These are phyloP conservation scores for Thamnophis elegans DNA, from an alignment of 2,797 vertebrate species.

Conservation along the genomic window DNA sequence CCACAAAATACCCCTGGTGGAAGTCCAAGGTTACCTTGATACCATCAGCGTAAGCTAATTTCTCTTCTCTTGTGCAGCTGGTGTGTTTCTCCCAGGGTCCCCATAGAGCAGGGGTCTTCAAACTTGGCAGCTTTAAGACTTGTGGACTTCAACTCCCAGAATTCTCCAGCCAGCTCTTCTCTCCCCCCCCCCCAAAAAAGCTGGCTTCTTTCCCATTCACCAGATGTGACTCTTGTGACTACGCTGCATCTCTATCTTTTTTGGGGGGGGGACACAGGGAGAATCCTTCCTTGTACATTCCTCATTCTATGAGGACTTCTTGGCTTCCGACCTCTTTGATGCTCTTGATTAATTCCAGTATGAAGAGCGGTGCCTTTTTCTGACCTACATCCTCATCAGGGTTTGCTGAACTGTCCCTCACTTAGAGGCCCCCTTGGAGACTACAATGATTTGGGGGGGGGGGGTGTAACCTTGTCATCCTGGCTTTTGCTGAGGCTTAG, in stretches of 20 bases:
- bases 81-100: neutral
- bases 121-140: too few relatives aligned
- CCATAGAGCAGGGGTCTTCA: too few relatives aligned
- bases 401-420: too few relatives aligned
- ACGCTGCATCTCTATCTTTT: neutral
- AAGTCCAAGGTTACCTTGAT: slow-evolving; percentile 83
- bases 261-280: neutral
- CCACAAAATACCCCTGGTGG: slow-evolving; percentile 79
- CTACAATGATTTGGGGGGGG: too few relatives aligned
- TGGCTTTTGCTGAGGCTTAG: too few relatives aligned
- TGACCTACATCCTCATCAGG: neutral
- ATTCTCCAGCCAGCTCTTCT: too few relatives aligned
- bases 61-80: neutral
- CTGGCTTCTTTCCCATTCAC: neutral
- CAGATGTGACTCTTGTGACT: too few relatives aligned
- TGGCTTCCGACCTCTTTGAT: neutral
- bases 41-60: slow-evolving; percentile 83
- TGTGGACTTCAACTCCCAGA: too few relatives aligned
- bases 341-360: neutral
- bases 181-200: too few relatives aligned
- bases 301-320: neutral
- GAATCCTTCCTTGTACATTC: neutral
- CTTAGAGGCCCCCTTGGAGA: too few relatives aligned
- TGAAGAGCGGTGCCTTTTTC: neutral
- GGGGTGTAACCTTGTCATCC: too few relatives aligned